Percentiles rank a stretch among this genome's conserved stretches.
These are phyloP conservation scores for Notolepis coatsorum DNA, from an alignment of 2,797 vertebrate genomes.

Conservation along the genomic window DNA sequence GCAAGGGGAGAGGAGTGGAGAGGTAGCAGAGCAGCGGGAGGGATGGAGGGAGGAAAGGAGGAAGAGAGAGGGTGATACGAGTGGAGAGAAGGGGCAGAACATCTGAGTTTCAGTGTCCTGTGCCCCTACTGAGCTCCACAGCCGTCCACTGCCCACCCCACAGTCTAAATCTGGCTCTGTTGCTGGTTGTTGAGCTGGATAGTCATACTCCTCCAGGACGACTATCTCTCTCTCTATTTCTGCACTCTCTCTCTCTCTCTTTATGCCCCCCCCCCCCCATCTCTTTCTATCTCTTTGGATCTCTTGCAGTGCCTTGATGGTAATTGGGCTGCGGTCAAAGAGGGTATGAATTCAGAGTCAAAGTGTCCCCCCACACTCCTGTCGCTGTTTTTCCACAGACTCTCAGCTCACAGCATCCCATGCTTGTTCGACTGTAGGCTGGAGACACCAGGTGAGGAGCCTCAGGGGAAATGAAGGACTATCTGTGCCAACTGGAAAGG, in stretches of 20 bases:
- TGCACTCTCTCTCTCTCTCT: neutral
- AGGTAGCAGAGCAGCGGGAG: neutral
- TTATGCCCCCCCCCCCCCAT: slow-evolving; percentile 6
- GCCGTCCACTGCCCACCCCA: slow-evolving; percentile 55
- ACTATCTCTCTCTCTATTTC: neutral
- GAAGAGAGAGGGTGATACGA: neutral
- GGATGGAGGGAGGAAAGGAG: slow-evolving; percentile 7
- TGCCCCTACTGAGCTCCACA: slow-evolving; percentile 26
- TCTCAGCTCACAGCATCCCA: slow-evolving; percentile 6
- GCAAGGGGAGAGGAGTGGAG: neutral
- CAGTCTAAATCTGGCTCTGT: slow-evolving; percentile 57
- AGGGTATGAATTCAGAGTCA: slow-evolving; percentile 43
- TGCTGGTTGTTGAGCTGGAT: slow-evolving; percentile 50
- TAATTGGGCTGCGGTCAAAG: slow-evolving; percentile 58
- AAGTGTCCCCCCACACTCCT: slow-evolving; percentile 24
- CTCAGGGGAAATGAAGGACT: no score
- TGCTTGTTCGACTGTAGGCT: neutral
- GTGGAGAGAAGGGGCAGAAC: slow-evolving; percentile 29
- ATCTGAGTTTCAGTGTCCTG: slow-evolving; percentile 23
- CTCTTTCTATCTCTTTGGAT: neutral
- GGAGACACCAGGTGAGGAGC: neutral
- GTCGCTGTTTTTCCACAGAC: slow-evolving; percentile 38
- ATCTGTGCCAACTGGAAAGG: no score
- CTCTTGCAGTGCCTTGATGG: slow-evolving; percentile 37
- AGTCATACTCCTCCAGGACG: neutral